These are phyloP conservation scores for Andrena praecox DNA, from an alignment of 2,888 invertebrate genomes.

Conservation along the genomic window DNA sequence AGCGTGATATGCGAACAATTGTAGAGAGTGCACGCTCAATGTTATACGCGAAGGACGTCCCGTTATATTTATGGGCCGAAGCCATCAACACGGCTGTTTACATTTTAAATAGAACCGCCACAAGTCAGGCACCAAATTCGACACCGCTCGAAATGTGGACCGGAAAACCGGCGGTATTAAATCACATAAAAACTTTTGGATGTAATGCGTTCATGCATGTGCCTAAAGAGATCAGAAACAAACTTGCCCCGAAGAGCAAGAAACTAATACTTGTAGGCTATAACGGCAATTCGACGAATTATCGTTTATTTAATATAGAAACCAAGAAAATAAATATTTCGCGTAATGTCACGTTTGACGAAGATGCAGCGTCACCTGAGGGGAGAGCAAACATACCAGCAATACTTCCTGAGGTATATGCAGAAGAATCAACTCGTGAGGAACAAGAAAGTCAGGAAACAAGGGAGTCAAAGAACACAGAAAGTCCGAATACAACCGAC, in stretches of 20 bases:
- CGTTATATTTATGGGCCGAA: conserved; percentile 14
- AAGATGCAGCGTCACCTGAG: background rate
- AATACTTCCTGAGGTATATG: background rate
- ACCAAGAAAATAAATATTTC: background rate
- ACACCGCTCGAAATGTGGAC: conserved; percentile 25
- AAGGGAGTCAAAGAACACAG: background rate
- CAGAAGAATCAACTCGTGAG: too few species aligned
- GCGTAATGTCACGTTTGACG: conserved; percentile 21
- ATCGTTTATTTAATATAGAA: background rate
- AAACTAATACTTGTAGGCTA: conserved; percentile 26
- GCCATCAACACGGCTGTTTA: conserved; percentile 19
- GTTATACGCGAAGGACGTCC: background rate
- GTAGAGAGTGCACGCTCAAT: conserved; percentile 20
- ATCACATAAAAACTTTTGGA: conserved; percentile 13
- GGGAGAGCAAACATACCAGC: background rate
- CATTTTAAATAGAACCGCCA: background rate
- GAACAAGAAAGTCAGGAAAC: background rate
- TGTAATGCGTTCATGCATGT: conserved; percentile 4
- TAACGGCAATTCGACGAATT: background rate
- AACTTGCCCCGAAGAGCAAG: background rate
- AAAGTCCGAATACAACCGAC: too few species aligned
- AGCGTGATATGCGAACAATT: conserved; percentile 15
- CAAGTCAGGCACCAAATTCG: background rate
- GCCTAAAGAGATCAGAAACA: background rate
- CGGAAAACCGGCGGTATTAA: background rate